These are phyloP conservation scores for Phrynocephalus vlangalii DNA, from an alignment of 2,797 vertebrate species.

Conservation along the genomic window DNA sequence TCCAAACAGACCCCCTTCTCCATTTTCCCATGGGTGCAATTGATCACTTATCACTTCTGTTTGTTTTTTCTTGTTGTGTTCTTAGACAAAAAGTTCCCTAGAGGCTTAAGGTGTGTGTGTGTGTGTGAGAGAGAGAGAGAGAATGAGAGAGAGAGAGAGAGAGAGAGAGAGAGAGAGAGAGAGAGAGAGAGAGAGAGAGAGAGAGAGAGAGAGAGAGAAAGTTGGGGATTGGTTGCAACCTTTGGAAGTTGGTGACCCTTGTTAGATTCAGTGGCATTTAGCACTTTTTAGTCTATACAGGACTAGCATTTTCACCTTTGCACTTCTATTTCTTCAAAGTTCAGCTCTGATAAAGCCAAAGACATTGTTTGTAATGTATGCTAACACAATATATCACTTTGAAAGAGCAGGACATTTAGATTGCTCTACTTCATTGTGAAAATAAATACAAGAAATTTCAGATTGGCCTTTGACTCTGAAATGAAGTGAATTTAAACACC, in stretches of 20 bases:
- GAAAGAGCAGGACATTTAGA: conserved; percentile 41
- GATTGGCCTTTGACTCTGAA: conserved; percentile 45
- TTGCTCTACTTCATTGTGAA: conserved; percentile 51
- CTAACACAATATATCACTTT: conserved; percentile 23
- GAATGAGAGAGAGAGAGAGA: too few species aligned
- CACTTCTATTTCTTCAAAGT: conserved; percentile 45
- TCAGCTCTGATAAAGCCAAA: conserved; percentile 47
- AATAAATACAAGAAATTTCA: conserved; percentile 60
- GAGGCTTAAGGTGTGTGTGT: too few species aligned
- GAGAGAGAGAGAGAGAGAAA: too few species aligned
- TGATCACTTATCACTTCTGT: too few species aligned
- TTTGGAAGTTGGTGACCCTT: neutral
- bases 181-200: too few species aligned
- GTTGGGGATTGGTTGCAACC: too few species aligned
- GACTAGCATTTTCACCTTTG: conserved; percentile 42
- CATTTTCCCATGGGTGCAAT: too few species aligned
- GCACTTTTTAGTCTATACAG: conserved; percentile 7
- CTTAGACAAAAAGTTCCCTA: too few species aligned
- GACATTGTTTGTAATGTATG: conserved; percentile 48
- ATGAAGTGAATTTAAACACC: conserved; percentile 58
- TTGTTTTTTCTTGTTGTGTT: too few species aligned
- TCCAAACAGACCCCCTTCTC: too few species aligned
- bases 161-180: too few species aligned
- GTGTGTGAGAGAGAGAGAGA: too few species aligned
- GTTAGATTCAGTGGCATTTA: neutral